Base-by-base conservation (phyloP, 2,888 invertebrate species). In the Nemotelus pantherinus region DNA sequence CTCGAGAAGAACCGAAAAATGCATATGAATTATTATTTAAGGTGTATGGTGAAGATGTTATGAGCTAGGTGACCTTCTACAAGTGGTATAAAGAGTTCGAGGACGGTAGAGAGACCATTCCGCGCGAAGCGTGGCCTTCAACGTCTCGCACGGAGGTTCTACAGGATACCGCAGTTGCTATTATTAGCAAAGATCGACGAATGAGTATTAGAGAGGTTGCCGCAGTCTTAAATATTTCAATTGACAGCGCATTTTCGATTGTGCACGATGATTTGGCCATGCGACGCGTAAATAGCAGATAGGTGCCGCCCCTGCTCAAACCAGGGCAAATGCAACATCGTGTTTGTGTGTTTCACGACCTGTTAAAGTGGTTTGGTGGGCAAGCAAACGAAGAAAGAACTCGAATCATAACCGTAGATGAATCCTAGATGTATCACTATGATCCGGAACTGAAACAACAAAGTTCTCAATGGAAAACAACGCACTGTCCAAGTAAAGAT, bases 11-110 rank as follows among this genome's bases (percentile, higher is more conserved):
- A 58, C 7, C 58, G 58, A 58, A 58, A 58, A 58, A 58, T 25
- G 25, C 58, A 58, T 58, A 58, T 58, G 58, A 58, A 58, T 58
- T 58, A 58, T 58, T 58, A 58, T n/a, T 4, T 58, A 58, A 58
- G 58, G 58, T n/a, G n/a, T n/a, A n/a, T n/a, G n/a, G n/a, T n/a
- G n/a, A n/a, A n/a, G n/a, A n/a, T 58, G 58, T n/a, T 58, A n/a
- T 58, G 58, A 58, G 4, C 58, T 25, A 58, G n/a, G 6, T 58
- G 58, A 58, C 7, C n/a, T 58, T 58, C 58, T 58, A 58, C 58
- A 58, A n/a, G n/a, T 58, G 58, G 58, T 58, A 58, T n/a, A 58
- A 58, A 9, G 7, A 3, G 58, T 58, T 58, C 25, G n/a, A 58
- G 58, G 58, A 58, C 6, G 58, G 58, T 58, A 9, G 58, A 58